Conservation (phyloP, 1,140 invertebrate genomes). For the Sitobion miscanthi region DNA sequence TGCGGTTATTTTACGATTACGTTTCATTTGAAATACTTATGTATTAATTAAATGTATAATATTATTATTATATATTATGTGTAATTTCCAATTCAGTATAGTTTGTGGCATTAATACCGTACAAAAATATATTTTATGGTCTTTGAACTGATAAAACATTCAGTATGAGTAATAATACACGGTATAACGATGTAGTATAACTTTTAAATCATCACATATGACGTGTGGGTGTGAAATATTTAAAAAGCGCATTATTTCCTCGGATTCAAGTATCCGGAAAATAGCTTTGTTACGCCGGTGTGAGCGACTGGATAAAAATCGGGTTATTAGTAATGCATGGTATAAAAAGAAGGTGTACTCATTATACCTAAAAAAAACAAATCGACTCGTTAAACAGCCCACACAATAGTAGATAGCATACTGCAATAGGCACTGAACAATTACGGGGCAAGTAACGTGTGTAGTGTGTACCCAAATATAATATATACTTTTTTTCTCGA, state of each 20-base stretch:
- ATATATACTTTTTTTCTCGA: conserved; percentile 5
- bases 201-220: not conserved
- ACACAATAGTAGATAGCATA: not conserved
- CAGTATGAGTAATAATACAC: not conserved
- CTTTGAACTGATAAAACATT: not conserved
- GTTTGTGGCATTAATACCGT: not conserved
- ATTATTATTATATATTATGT: not conserved
- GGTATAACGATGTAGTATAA: not conserved
- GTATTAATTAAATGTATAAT: not conserved
- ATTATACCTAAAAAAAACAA: conserved; percentile 30
- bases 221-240: not conserved
- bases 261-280: conserved; percentile 22
- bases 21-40: not conserved
- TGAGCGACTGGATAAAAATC: conserved; percentile 37
- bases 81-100: not conserved
- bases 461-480: not conserved
- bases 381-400: conserved; percentile 45
- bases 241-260: conserved; percentile 5
- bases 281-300: conserved; percentile 19
- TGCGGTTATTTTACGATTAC: not conserved
- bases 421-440: not conserved
- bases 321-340: conserved; percentile 14
- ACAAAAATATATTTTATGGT: not conserved
- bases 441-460: not conserved
- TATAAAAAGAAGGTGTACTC: not conserved